Conservation (phyloP, 2,888 invertebrate genomes). For the Cotesia congregata region DNA sequence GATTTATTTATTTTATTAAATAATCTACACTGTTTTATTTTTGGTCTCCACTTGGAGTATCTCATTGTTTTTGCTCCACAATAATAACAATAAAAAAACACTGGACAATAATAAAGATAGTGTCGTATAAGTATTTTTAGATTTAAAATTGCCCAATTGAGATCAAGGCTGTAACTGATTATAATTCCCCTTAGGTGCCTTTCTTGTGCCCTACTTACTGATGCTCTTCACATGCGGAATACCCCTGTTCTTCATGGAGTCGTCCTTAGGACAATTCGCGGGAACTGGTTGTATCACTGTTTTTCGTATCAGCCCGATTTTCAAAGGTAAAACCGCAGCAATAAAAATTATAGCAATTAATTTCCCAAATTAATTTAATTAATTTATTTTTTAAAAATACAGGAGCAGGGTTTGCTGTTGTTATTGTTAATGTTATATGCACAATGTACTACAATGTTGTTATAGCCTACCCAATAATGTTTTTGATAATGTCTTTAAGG, state of each 20-base stretch:
- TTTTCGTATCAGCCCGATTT: constrained; percentile 85
- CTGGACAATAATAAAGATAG: neutral
- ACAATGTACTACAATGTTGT: constrained; percentile 89
- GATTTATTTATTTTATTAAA: constrained; percentile 18
- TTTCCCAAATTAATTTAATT: constrained; percentile 8
- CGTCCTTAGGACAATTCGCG: constrained; percentile 87
- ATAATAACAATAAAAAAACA: neutral
- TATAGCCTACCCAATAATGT: constrained; percentile 87
- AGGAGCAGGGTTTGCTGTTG: constrained; percentile 90
- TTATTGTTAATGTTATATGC: constrained; percentile 85
- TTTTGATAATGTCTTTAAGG: constrained; percentile 80
- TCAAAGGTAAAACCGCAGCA: constrained; percentile 79
- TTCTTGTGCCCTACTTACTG: constrained; percentile 87
- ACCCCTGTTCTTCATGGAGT: constrained; percentile 90
- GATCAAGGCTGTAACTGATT: neutral
- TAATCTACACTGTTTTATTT: neutral
- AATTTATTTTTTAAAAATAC: constrained; percentile 47
- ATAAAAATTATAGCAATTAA: no score
- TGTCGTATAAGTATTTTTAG: no score
- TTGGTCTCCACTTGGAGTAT: neutral
- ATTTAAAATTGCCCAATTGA: neutral
- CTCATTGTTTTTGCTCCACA: neutral
- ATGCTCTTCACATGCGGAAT: constrained; percentile 87
- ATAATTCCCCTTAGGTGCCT: constrained; percentile 79
- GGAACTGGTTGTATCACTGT: constrained; percentile 86